A percentile compares a stretch with the other conserved stretches of the same genome.
phyloP scores from a whole-genome alignment of 2,888 invertebrate species.

The Dasysyrphus albostriatus region DNA sequence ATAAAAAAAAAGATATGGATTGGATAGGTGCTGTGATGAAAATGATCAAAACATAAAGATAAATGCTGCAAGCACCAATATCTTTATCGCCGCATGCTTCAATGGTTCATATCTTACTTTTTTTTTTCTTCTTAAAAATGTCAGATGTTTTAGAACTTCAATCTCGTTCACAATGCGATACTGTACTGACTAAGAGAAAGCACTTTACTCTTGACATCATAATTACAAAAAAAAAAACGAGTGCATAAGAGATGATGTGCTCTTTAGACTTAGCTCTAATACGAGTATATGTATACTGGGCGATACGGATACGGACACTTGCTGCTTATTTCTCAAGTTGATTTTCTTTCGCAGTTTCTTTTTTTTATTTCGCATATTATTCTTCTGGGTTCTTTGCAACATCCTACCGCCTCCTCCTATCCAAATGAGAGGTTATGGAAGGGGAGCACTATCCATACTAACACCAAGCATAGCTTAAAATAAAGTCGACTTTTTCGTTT shows the following conservation, averaged over 20 bases:
- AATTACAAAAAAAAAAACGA: slow-evolving; percentile 51
- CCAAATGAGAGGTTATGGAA: not conserved
- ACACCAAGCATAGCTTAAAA: slow-evolving; percentile 57
- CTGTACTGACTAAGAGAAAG: slow-evolving; percentile 44
- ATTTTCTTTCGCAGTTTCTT: slow-evolving; percentile 35
- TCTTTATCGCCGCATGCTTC: slow-evolving; percentile 13
- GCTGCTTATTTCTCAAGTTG: slow-evolving; percentile 57
- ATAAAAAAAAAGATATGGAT: too few relatives aligned
- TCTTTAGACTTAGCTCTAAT: not conserved
- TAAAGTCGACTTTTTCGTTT: slow-evolving; percentile 64
- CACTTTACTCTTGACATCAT: slow-evolving; percentile 65
- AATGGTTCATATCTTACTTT: not conserved
- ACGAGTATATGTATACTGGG: not conserved
- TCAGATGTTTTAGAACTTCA: slow-evolving; percentile 46
- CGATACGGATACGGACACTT: slow-evolving; percentile 14
- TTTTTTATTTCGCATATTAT: slow-evolving; percentile 45
- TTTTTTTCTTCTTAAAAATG: slow-evolving; percentile 33
- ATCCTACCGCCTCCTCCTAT: not conserved
- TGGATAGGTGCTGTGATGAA: not conserved
- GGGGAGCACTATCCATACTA: slow-evolving; percentile 33
- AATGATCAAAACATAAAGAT: slow-evolving; percentile 1
- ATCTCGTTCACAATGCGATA: slow-evolving; percentile 33
- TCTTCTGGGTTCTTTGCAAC: not conserved
- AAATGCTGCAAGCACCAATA: not conserved
- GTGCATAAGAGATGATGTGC: slow-evolving; percentile 26